phyloP scores from a whole-genome alignment of 2,113 vertebrate genomes.

The Archocentrus centrarchus region DNA sequence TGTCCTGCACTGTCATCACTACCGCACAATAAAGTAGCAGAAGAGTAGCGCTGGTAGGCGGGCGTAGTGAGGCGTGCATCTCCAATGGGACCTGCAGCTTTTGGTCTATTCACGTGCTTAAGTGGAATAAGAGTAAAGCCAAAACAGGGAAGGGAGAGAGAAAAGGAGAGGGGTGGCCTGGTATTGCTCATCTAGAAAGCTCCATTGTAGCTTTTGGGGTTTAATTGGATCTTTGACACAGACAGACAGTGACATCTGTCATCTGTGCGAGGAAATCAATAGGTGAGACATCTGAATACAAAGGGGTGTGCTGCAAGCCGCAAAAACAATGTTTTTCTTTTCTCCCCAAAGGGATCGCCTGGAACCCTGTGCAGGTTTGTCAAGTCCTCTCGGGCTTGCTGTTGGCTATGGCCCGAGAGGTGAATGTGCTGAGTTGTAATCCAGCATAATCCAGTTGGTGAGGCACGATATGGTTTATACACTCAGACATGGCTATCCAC shows the following conservation, averaged over 20 bases:
- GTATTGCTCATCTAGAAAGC: slow-evolving; percentile 53
- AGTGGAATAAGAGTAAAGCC: slow-evolving; percentile 31
- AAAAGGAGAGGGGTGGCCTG: slow-evolving; percentile 7
- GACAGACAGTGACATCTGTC: slow-evolving; percentile 67
- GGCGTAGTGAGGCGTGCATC: slow-evolving; percentile 50
- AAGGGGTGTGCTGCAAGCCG: slow-evolving; percentile 31
- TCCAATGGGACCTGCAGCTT: slow-evolving; percentile 37
- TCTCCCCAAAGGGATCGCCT: slow-evolving; percentile 23
- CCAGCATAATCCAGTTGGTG: slow-evolving; percentile 82
- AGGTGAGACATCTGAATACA: slow-evolving; percentile 66
- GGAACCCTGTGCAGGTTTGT: slow-evolving; percentile 45
- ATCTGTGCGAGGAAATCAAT: slow-evolving; percentile 71
- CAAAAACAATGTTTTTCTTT: slow-evolving; percentile 40
- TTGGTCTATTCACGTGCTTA: slow-evolving; percentile 51
- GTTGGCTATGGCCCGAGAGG: slow-evolving; percentile 69
- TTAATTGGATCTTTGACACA: slow-evolving; percentile 71
- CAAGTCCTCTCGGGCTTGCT: slow-evolving; percentile 48
- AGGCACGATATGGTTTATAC: slow-evolving; percentile 74
- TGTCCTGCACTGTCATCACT: slow-evolving; percentile 64
- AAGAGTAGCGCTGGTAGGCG: slow-evolving; percentile 35
- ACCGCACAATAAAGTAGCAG: slow-evolving; percentile 62
- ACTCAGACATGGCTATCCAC: slow-evolving; percentile 67
- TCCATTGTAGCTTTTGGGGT: slow-evolving; percentile 59
- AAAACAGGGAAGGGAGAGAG: not conserved
- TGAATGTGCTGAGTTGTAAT: slow-evolving; percentile 83